These are phyloP conservation scores for Nephrotoma appendiculata DNA, from an alignment of 2,888 invertebrate species.

Conservation along the genomic window DNA sequence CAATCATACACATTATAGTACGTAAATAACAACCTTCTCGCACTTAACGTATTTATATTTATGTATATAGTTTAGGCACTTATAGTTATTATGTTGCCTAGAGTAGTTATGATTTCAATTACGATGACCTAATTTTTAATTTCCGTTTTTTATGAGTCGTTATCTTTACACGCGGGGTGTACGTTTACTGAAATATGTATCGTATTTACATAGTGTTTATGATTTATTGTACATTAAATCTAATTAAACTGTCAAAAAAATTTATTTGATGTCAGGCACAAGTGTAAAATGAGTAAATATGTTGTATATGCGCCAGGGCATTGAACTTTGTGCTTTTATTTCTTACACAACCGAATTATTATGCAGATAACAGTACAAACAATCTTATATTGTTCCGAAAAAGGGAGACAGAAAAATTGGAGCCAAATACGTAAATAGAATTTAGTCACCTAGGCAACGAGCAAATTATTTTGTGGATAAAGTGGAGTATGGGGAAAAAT, in stretches of 20 bases:
- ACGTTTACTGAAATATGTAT: not conserved
- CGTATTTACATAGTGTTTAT: not conserved
- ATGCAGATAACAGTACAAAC: not conserved
- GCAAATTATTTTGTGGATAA: not conserved
- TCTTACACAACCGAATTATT: not conserved
- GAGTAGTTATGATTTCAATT: not conserved
- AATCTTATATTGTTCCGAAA: not conserved
- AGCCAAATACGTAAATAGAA: not conserved
- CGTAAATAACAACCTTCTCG: not conserved
- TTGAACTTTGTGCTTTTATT: not conserved
- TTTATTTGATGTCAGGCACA: not conserved
- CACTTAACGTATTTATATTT: not conserved
- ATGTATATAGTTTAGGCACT: not conserved
- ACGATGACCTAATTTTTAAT: not conserved
- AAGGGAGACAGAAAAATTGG: not conserved
- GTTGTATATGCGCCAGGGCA: not conserved
- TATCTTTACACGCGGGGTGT: not conserved
- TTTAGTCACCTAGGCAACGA: not conserved
- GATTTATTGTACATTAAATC: not conserved
- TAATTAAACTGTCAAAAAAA: not conserved
- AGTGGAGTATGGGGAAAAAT: not conserved
- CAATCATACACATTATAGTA: not conserved
- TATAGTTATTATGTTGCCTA: not conserved
- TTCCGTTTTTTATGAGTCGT: not conserved
- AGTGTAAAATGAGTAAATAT: not conserved